phyloP scores from a whole-genome alignment of 2,888 invertebrate species.

The Spicauda simplicius region DNA sequence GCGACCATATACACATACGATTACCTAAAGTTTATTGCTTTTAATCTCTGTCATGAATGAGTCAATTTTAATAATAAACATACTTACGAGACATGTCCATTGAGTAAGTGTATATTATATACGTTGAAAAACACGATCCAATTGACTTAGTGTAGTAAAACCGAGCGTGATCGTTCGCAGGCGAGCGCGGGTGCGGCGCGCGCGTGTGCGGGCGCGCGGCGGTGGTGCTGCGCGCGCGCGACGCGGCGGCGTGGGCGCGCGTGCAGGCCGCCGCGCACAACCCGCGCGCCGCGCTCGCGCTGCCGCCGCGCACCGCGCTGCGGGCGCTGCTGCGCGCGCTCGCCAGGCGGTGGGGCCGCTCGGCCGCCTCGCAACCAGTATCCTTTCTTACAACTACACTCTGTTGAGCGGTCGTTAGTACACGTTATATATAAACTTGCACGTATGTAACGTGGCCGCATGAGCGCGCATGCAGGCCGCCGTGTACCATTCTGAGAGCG shows the following conservation, averaged over 20 bases:
- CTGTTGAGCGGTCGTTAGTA: too few relatives aligned
- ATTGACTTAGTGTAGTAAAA: too few relatives aligned
- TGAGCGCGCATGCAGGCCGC: constrained; percentile 94
- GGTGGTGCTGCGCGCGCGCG: constrained; percentile 90
- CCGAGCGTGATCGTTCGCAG: too few relatives aligned
- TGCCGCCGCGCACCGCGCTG: constrained; percentile 90
- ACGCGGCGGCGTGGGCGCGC: constrained; percentile 91
- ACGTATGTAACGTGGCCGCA: constrained; percentile 90
- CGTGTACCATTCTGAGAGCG: constrained; percentile 89
- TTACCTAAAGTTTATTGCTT: too few relatives aligned
- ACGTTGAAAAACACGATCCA: too few relatives aligned
- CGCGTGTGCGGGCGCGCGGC: constrained; percentile 84
- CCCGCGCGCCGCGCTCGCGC: constrained; percentile 90
- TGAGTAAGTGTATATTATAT: too few relatives aligned
- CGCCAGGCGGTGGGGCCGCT: constrained; percentile 87
- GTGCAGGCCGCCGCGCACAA: constrained; percentile 96
- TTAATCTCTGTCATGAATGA: too few relatives aligned
- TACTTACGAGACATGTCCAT: too few relatives aligned
- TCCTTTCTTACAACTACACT: not conserved
- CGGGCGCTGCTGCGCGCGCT: constrained; percentile 89
- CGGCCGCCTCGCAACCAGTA: constrained; percentile 65
- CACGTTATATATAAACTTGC: too few relatives aligned
- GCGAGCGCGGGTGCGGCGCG: too few relatives aligned
- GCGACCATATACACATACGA: too few relatives aligned
- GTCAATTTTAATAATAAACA: too few relatives aligned